Percentiles rank a stretch among this genome's conserved stretches.
Conservation (phyloP, 1,140 invertebrate species). For the Anthonomus grandis region DNA sequence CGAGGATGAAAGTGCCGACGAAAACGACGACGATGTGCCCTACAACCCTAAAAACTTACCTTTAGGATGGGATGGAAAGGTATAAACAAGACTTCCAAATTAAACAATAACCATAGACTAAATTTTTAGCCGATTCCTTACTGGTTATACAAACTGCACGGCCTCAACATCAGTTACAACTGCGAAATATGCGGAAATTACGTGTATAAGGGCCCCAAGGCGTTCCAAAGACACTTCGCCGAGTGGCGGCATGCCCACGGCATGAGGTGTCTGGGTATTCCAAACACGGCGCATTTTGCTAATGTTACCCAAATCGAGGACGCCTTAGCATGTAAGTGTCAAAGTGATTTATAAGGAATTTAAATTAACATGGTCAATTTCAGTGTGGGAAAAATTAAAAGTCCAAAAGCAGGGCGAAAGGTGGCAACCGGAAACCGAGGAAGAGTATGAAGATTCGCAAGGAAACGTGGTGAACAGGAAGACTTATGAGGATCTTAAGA, state of each 20-base stretch:
- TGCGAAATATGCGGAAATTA: conserved; percentile 99
- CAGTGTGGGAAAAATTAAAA: conserved; percentile 97
- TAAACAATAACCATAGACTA: neutral
- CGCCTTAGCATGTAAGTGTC: conserved; percentile 80
- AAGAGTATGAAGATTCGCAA: conserved; percentile 98
- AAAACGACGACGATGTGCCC: conserved; percentile 86
- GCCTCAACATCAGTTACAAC: conserved; percentile 97
- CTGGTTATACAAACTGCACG: conserved; percentile 99
- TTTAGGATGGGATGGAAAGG: conserved; percentile 98
- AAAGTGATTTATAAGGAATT: conserved; percentile 21
- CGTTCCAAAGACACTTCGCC: conserved; percentile 99
- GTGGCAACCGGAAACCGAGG: conserved; percentile 95
- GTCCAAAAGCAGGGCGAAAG: conserved; percentile 91
- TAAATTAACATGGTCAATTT: conserved; percentile 35
- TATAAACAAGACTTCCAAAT: conserved; percentile 39
- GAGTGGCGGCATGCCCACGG: conserved; percentile 99
- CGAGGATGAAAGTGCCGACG: conserved; percentile 81
- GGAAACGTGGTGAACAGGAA: conserved; percentile 99
- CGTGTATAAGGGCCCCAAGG: conserved; percentile 98
- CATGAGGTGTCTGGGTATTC: conserved; percentile 98
- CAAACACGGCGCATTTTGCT: conserved; percentile 99
- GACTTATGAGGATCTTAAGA: conserved; percentile 97
- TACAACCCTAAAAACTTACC: conserved; percentile 99
- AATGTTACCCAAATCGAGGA: conserved; percentile 99
- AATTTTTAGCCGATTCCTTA: conserved; percentile 85